These are phyloP conservation scores for Falco cherrug DNA, from an alignment of 2,797 vertebrate species.

Conservation along the genomic window DNA sequence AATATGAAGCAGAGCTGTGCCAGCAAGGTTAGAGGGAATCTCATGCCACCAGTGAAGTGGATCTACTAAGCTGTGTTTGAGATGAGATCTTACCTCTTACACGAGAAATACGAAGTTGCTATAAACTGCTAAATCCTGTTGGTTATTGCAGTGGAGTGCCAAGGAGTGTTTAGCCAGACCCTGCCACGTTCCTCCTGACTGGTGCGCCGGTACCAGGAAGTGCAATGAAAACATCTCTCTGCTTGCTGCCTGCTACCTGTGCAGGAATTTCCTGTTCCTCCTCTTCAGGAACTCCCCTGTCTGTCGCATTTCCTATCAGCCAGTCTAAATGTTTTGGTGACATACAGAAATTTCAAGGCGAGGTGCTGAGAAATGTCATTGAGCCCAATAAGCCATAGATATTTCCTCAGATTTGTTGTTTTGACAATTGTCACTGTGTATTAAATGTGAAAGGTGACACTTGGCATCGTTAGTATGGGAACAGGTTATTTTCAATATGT, in stretches of 20 bases:
- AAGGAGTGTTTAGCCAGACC: neutral
- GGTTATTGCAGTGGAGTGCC: neutral
- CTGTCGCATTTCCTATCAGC: neutral
- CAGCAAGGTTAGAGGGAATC: neutral
- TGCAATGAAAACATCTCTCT: slow-evolving; percentile 23
- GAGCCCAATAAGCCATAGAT: neutral
- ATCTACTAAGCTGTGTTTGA: neutral
- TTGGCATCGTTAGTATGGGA: neutral
- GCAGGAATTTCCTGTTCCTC: slow-evolving; percentile 62
- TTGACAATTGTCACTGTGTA: neutral
- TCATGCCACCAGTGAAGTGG: neutral
- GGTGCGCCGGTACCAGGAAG: slow-evolving; percentile 18
- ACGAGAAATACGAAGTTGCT: neutral
- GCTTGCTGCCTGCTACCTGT: slow-evolving; percentile 50
- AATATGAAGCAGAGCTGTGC: neutral
- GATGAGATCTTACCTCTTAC: neutral
- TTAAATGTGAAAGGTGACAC: neutral
- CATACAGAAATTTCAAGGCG: neutral
- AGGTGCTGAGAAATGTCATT: neutral
- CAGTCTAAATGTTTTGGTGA: slow-evolving; percentile 25
- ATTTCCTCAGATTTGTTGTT: neutral
- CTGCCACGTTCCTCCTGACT: neutral
- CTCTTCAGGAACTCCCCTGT: slow-evolving; percentile 47
- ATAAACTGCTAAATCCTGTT: neutral
- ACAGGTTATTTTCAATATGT: neutral